phyloP scores from a whole-genome alignment of 2,797 vertebrate genomes.

The Euthynnus affinis region DNA sequence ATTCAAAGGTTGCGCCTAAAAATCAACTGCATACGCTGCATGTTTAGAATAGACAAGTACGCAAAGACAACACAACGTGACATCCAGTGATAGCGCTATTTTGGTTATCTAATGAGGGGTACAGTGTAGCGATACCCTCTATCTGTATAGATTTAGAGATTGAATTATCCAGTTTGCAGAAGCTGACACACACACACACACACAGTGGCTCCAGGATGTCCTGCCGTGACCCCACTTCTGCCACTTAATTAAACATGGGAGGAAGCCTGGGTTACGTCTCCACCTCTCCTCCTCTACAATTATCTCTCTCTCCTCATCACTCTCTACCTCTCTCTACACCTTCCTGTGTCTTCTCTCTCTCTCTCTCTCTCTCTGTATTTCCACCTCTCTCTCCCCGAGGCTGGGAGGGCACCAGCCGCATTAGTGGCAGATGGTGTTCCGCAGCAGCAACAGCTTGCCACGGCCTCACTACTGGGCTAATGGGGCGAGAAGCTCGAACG shows the following conservation, averaged over 20 bases:
- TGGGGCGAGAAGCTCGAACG: conserved; percentile 58
- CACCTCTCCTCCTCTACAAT: conserved; percentile 26
- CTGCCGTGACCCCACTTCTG: conserved; percentile 51
- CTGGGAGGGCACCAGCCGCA: conserved; percentile 64
- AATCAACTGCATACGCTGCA: not conserved
- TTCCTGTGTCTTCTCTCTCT: not conserved
- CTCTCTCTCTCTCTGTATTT: conserved; percentile 8
- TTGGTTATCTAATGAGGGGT: conserved; percentile 21
- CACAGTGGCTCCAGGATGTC: conserved; percentile 37
- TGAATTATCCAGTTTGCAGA: conserved; percentile 32
- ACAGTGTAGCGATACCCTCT: conserved; percentile 26
- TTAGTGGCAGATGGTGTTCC: conserved; percentile 78
- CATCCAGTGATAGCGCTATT: not conserved
- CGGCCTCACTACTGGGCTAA: conserved; percentile 69
- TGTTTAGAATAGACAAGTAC: conserved; percentile 6
- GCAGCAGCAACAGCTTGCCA: conserved; percentile 77
- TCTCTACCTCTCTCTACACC: conserved; percentile 12
- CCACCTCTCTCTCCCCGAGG: conserved; percentile 51
- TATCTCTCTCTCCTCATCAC: conserved; percentile 27
- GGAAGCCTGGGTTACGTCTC: conserved; percentile 35
- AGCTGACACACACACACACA: not conserved
- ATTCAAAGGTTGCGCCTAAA: conserved; percentile 7
- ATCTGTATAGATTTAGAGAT: conserved; percentile 35
- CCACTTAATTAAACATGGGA: conserved; percentile 61
- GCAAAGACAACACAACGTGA: conserved; percentile 4